Base-by-base conservation (phyloP, 2,888 invertebrate species). In the Chromoteleia sp. region DNA sequence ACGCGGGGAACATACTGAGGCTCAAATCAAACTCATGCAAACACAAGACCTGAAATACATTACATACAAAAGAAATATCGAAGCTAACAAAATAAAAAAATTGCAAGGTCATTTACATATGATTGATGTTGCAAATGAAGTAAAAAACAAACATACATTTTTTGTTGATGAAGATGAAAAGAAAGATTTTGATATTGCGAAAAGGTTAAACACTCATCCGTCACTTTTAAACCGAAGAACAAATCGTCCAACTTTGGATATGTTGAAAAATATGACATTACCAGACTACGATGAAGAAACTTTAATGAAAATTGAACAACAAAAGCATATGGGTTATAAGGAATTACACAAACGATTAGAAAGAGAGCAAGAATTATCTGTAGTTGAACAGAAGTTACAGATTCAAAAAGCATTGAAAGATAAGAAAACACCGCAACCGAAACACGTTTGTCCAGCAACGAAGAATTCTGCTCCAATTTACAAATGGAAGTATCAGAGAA, bases 1-100 rank as follows among this genome's bases (percentile, higher is more conserved):
- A 79, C 93, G 94, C 30, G 95, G 95, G 45, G 96, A 97, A 86
- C 95, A 97, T 84, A 95, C 96, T 0, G 94, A 95, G 0, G 96
- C 97, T 15, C 99, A 99, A 91, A 92, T 97, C 54, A 95, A 96
- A 79, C 91, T 99, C 67, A 97, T 99, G 96, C 94, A 96, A 89
- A 96, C 97, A 0, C 98, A 98, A 92, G 98, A 99, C 92, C 92
- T 98, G 6, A 97, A 96, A 85, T 99, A 99, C 87, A 94, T 99
- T 10, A 94, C 95, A 33, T 96, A 96, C 93, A 98, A 98, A 89
- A 93, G 96, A 59, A 96, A 95, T 1, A 94, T 97, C 33, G 98
- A 98, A 92, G 92, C 94, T 0, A 96, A 95, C 85, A 96, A 96
- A 91, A 94, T 96, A 73, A 94, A 95, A 80, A 94, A 94, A 84